Conservation (phyloP, 2,113 vertebrate species). For the Ariopsis seemanni region DNA sequence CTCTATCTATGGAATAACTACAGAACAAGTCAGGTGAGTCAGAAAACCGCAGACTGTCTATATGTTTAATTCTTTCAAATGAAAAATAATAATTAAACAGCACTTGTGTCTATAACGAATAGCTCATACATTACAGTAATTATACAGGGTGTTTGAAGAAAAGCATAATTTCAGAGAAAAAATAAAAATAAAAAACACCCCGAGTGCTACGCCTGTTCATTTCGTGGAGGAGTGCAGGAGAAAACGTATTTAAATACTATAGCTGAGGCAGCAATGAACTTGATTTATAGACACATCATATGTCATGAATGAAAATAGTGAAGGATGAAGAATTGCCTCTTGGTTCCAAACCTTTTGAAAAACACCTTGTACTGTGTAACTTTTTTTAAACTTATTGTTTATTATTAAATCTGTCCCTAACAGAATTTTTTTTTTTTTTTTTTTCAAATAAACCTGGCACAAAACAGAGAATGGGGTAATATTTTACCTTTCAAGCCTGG, state of each 20-base stretch:
- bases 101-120: background rate
- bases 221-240: background rate
- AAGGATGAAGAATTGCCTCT: conserved; percentile 4
- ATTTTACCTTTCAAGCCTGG: conserved; percentile 23
- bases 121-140: background rate
- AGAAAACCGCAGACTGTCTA: background rate
- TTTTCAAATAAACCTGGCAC: conserved; percentile 31
- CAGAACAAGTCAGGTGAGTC: background rate
- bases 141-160: conserved; percentile 4
- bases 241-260: conserved; percentile 20
- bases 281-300: conserved; percentile 32
- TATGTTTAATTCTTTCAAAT: background rate
- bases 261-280: conserved; percentile 26
- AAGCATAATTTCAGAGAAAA: conserved; percentile 2
- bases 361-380: conserved; percentile 27
- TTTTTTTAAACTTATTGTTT: background rate
- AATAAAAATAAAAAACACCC: background rate
- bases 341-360: conserved; percentile 17
- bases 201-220: background rate
- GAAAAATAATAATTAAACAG: background rate
- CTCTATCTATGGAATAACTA: background rate
- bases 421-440: conserved; percentile 22
- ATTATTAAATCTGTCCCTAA: conserved; percentile 24
- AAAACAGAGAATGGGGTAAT: background rate
- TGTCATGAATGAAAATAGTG: conserved; percentile 28